These are phyloP conservation scores for Trachelus stipa DNA, from an alignment of 2,888 invertebrate species.

Conservation along the genomic window DNA sequence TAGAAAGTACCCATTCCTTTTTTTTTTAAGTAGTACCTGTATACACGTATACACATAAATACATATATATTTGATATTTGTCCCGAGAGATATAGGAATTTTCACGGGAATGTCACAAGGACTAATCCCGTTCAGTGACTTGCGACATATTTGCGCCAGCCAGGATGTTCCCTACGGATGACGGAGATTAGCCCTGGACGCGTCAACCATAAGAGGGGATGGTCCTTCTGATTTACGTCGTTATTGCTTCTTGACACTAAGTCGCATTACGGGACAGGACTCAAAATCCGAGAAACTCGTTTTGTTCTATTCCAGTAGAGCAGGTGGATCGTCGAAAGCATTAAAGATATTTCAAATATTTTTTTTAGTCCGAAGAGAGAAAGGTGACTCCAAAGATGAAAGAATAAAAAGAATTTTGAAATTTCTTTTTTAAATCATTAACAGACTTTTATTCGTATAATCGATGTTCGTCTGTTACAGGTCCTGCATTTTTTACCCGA, in stretches of 20 bases:
- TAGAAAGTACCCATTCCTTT: background rate
- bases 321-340: background rate
- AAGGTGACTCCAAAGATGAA: background rate
- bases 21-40: background rate
- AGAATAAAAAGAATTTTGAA: background rate
- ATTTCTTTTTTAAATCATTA: background rate
- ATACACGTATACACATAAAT: background rate
- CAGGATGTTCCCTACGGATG: constrained; percentile 41
- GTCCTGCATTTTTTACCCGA: background rate
- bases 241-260: constrained; percentile 5
- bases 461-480: background rate
- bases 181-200: constrained; percentile 46
- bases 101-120: constrained; percentile 35
- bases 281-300: background rate
- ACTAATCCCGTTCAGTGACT: constrained; percentile 46
- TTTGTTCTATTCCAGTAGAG: background rate
- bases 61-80: constrained; percentile 8
- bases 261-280: background rate
- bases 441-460: background rate
- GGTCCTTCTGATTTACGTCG: constrained; percentile 8
- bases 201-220: background rate
- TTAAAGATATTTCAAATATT: background rate
- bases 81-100: constrained; percentile 38
- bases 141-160: constrained; percentile 46
- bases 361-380: background rate